Conservation (phyloP, 2,113 vertebrate genomes). For the Glaucidium brasilianum region DNA sequence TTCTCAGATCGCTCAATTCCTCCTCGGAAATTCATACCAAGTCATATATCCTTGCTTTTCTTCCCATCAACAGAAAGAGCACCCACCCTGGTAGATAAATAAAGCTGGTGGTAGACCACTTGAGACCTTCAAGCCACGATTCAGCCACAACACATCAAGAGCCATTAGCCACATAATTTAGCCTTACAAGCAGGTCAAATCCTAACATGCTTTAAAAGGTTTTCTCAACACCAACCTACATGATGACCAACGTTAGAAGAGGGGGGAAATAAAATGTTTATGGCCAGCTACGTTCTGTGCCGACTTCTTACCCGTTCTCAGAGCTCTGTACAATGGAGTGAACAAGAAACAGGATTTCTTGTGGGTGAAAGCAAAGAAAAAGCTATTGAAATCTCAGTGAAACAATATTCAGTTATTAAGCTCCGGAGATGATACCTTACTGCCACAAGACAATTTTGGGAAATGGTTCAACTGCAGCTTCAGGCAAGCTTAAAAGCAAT, state of each 20-base stretch:
- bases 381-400: neutral
- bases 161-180: neutral
- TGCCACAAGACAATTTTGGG: neutral
- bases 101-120: neutral
- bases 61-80: neutral
- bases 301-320: neutral
- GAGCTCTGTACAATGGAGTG: neutral
- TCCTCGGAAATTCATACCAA: neutral
- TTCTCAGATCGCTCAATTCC: neutral
- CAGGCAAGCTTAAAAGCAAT: neutral
- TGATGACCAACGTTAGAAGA: accelerated
- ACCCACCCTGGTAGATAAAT: neutral
- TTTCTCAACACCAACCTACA: neutral
- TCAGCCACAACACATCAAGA: neutral
- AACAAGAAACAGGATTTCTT: neutral
- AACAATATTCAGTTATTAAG: neutral
- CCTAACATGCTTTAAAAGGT: neutral
- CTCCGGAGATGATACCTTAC: neutral
- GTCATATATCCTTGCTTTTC: neutral
- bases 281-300: neutral
- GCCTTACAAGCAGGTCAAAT: neutral
- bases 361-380: neutral
- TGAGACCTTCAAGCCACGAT: neutral
- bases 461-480: neutral
- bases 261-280: neutral